Conservation (phyloP, 2,888 invertebrate species). For the Thymelicus acteon region DNA sequence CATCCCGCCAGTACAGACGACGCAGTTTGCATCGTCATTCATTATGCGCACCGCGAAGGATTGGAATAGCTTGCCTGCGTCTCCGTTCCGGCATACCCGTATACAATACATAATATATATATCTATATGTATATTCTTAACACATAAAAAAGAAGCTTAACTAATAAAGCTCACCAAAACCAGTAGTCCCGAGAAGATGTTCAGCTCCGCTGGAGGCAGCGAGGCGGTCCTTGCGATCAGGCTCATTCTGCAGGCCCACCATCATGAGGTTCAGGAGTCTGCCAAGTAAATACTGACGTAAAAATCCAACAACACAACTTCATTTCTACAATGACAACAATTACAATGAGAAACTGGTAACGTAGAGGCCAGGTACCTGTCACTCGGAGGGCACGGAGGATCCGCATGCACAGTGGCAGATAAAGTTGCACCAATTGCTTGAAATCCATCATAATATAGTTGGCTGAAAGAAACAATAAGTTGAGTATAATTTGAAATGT, state of each 20-base stretch:
- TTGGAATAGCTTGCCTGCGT: no score
- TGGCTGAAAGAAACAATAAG: slow-evolving; percentile 87
- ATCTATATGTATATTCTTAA: no score
- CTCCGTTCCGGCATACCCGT: no score
- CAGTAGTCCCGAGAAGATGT: slow-evolving; percentile 86
- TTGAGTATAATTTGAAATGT: no score
- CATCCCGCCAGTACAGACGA: no score
- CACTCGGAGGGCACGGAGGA: slow-evolving; percentile 97
- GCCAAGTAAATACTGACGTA: background rate
- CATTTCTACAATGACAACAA: no score
- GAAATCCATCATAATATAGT: slow-evolving; percentile 98
- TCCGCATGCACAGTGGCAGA: slow-evolving; percentile 94
- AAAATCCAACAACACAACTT: no score
- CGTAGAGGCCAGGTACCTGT: slow-evolving; percentile 83
- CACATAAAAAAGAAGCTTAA: no score
- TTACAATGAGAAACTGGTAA: no score
- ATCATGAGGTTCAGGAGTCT: slow-evolving; percentile 93
- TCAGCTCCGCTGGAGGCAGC: slow-evolving; percentile 81
- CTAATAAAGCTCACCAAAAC: slow-evolving; percentile 85
- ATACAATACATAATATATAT: no score
- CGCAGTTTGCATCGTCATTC: no score
- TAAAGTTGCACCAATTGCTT: slow-evolving; percentile 94
- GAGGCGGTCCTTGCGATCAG: slow-evolving; percentile 87
- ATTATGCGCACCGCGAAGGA: no score
- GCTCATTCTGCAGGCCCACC: slow-evolving; percentile 93